Percentiles rank a stretch among this genome's conserved stretches.
These are phyloP conservation scores for Hafferia zeledoni DNA, from an alignment of 2,797 vertebrate genomes.

Conservation along the genomic window DNA sequence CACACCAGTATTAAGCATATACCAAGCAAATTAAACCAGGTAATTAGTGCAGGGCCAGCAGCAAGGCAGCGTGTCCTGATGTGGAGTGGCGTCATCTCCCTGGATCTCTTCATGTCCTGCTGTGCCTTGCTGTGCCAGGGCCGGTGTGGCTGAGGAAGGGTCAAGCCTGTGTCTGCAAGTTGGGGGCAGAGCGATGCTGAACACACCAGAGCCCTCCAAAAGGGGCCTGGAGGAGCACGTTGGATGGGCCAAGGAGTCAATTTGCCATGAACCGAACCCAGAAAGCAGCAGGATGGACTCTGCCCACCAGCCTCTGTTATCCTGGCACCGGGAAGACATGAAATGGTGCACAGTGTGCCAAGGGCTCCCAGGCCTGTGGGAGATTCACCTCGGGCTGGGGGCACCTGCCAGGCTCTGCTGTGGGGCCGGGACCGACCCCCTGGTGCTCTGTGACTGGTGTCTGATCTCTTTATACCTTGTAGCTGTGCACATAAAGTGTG, in stretches of 20 bases:
- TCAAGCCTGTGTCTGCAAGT: neutral
- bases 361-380: neutral
- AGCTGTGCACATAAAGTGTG: neutral
- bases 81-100: neutral
- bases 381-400: neutral
- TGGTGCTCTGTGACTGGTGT: neutral
- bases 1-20: neutral
- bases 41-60: neutral
- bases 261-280: fast-evolving
- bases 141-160: neutral
- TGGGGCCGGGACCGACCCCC: fast-evolving
- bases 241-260: fast-evolving
- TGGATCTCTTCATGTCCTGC: neutral
- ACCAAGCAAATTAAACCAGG: neutral
- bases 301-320: neutral
- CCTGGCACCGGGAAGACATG: neutral
- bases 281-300: neutral
- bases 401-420: neutral
- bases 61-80: fast-evolving
- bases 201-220: fast-evolving
- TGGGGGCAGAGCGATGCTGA: neutral
- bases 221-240: neutral
- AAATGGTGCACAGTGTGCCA: fast-evolving
- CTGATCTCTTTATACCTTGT: neutral
- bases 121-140: fast-evolving